Base-by-base conservation (phyloP, 2,797 vertebrate genomes). In the Oryzias sinensis region DNA sequence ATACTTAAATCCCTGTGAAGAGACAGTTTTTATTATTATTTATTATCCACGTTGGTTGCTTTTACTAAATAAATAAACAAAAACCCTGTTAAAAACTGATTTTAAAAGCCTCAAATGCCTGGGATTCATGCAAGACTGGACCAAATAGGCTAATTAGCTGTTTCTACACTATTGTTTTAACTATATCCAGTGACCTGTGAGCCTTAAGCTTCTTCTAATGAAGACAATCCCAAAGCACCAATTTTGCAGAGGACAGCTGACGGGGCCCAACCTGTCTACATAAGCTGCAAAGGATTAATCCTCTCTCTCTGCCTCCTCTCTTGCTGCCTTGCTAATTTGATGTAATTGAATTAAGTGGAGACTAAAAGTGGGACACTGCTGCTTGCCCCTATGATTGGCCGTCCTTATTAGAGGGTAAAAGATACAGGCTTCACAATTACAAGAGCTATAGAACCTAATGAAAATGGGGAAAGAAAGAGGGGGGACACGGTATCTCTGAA, bases 301-400 rank as follows among this genome's bases (percentile, higher is more conserved):
- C 68, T 64, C 65, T 56, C 67, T 25, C 63, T 42, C 49, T 60
- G 27, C n/a, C 13, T 52, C 13, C n/a, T 56, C 62, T 43, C 68
- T 61, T 49, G 42, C 61, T 70, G 70, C 76, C 69, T 76, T 82
- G 65, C 74, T 86, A 89, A 90, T 87, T 85, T 80, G 75, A 86
- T 76, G 71, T 87, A 87, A 90, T 91, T 88, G 81, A 88, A 89
- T 87, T 86, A 87, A 87, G 81, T 77, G 56, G 75, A 66, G 74
- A 82, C 81, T 80, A 76, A 82, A 88, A 86, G 81, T 80, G 74
- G 79, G 75, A 60, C 80, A 79, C 62, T 74, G 64, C 70, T 60
- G 67, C 75, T 59, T 81, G 68, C 60, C 75, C 82, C 74, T 49
- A 43, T 79, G 72, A 88, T 83, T 84, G 82, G 86, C 77, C 83